Percentiles rank a stretch among this genome's conserved stretches.
Evolutionary conservation across 2,888 invertebrate genomes (phyloP).

Genomic region (Rhingia campestris): DNA sequence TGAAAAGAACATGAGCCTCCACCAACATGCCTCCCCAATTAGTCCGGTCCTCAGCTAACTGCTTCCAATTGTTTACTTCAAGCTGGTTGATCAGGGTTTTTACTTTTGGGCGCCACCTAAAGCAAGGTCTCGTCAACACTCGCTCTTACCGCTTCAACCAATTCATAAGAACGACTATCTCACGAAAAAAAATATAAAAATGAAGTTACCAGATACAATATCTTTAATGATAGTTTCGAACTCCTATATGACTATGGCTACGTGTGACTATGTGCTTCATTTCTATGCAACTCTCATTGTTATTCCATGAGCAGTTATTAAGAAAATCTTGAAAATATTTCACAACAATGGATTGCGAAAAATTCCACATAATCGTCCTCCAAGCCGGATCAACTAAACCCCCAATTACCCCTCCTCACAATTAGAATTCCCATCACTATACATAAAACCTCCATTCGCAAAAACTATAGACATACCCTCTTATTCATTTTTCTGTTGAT

Average conservation of each 20-base stretch:
- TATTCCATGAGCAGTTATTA: neutral
- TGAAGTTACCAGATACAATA: too few relatives aligned
- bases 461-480: neutral
- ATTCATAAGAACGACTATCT: too few relatives aligned
- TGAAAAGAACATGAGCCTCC: too few relatives aligned
- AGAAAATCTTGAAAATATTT: neutral
- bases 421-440: conserved; percentile 35
- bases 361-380: conserved; percentile 33
- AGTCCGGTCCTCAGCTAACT: too few relatives aligned
- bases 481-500: conserved; percentile 20
- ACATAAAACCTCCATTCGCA: neutral
- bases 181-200: too few relatives aligned
- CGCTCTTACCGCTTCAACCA: too few relatives aligned
- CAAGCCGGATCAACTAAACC: conserved; percentile 11
- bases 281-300: neutral
- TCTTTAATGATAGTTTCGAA: too few relatives aligned
- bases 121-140: too few relatives aligned
- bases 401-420: neutral
- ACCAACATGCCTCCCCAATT: too few relatives aligned
- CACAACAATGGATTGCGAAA: neutral
- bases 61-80: too few relatives aligned
- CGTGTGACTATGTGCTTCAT: neutral
- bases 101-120: too few relatives aligned
- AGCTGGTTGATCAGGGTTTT: too few relatives aligned
- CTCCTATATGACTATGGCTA: neutral